phyloP scores from a whole-genome alignment of 2,888 invertebrate genomes.

The Metacarcinus magister region DNA sequence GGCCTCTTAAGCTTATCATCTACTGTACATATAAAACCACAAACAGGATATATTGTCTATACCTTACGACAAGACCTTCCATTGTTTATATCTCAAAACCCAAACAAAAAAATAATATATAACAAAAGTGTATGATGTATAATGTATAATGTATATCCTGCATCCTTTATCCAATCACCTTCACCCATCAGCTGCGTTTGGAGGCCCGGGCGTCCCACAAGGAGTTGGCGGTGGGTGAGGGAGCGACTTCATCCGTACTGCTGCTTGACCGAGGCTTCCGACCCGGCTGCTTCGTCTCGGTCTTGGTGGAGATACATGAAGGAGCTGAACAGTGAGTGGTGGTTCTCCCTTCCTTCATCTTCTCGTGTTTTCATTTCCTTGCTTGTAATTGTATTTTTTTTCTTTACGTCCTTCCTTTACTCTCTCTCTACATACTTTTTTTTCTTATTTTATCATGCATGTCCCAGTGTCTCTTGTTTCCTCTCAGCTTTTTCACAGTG shows the following conservation, averaged over 20 bases:
- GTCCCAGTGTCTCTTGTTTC: background rate
- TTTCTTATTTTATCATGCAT: background rate
- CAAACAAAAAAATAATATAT: too few species aligned
- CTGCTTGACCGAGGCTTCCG: slow-evolving; percentile 77
- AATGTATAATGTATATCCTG: background rate
- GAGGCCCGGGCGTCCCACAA: slow-evolving; percentile 71
- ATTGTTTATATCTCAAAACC: too few species aligned
- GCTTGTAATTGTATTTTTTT: background rate
- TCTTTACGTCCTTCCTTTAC: background rate
- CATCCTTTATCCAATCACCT: background rate
- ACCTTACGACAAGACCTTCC: too few species aligned
- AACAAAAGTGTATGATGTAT: too few species aligned
- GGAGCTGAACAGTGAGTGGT: slow-evolving; percentile 73
- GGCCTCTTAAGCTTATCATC: background rate
- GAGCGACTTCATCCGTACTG: slow-evolving; percentile 59
- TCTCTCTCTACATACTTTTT: background rate
- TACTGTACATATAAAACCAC: background rate
- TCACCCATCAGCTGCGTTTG: slow-evolving; percentile 64
- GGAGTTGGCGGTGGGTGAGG: slow-evolving; percentile 68
- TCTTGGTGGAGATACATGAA: slow-evolving; percentile 65
- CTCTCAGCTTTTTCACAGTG: too few species aligned
- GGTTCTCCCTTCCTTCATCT: background rate
- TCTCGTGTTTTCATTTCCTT: background rate
- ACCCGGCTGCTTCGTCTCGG: slow-evolving; percentile 76
- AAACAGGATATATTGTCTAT: background rate